phyloP scores from a whole-genome alignment of 2,797 vertebrate species.

The Melopsittacus undulatus region DNA sequence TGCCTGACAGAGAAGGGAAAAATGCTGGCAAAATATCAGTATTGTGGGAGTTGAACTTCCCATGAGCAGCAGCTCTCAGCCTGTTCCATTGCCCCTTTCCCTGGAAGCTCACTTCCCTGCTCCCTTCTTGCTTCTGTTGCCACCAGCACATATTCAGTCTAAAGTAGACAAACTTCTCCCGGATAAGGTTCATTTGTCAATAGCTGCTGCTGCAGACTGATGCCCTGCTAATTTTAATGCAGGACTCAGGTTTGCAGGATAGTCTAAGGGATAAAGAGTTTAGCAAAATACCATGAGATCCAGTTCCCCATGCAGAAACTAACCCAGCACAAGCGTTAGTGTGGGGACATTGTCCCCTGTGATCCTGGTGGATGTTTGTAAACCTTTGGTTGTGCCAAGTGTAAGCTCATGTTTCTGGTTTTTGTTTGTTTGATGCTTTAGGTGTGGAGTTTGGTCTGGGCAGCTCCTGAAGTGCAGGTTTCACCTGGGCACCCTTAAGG shows the following conservation, averaged over 20 bases:
- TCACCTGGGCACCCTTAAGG: neutral
- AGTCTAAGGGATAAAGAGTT: neutral
- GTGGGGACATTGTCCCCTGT: fast-evolving
- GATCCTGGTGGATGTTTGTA: neutral
- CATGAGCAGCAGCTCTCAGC: neutral
- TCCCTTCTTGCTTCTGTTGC: neutral
- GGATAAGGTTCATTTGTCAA: neutral
- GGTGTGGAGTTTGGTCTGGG: neutral
- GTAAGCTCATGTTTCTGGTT: fast-evolving
- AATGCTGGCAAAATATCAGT: neutral
- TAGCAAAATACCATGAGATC: neutral
- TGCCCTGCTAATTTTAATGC: neutral
- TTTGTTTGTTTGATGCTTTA: neutral
- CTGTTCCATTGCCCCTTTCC: fast-evolving
- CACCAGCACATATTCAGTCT: neutral
- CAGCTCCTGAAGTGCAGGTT: neutral
- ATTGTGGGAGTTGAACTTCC: neutral
- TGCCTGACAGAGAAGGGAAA: neutral
- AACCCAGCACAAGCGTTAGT: fast-evolving
- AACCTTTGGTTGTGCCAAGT: neutral
- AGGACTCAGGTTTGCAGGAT: neutral
- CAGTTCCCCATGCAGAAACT: neutral
- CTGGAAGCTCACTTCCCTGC: neutral
- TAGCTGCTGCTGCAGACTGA: neutral
- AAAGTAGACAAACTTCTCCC: neutral